These are phyloP conservation scores for Alcis repandata DNA, from an alignment of 2,888 invertebrate species.

Conservation along the genomic window DNA sequence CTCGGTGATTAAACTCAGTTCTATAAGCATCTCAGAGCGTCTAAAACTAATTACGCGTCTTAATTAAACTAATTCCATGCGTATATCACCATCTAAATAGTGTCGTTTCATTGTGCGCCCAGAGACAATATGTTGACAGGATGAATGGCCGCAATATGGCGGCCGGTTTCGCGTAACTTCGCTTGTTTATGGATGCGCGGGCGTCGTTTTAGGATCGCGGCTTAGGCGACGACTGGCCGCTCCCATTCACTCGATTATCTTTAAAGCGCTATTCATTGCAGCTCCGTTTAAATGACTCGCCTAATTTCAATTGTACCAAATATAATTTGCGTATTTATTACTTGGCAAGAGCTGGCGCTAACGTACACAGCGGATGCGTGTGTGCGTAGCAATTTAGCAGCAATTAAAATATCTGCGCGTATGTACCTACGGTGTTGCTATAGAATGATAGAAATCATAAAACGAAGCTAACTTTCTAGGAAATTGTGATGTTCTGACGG, in stretches of 20 bases:
- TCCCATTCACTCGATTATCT: slow-evolving; percentile 81
- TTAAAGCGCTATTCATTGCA: slow-evolving; percentile 74
- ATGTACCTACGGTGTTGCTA: slow-evolving; percentile 59
- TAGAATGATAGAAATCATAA: slow-evolving; percentile 55
- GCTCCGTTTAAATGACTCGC: slow-evolving; percentile 78
- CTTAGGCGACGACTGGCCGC: slow-evolving; percentile 81
- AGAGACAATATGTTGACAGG: slow-evolving; percentile 85
- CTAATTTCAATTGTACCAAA: slow-evolving; percentile 86
- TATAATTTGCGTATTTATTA: slow-evolving; percentile 83
- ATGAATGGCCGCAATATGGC: slow-evolving; percentile 83
- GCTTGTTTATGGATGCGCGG: slow-evolving; percentile 79
- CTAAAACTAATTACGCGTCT: slow-evolving; percentile 79
- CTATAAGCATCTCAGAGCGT: slow-evolving; percentile 62
- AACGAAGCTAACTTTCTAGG: slow-evolving; percentile 48
- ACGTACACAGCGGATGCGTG: slow-evolving; percentile 55
- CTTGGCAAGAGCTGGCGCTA: slow-evolving; percentile 77
- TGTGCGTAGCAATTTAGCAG: slow-evolving; percentile 74
- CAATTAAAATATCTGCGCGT: slow-evolving; percentile 76
- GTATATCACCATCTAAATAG: slow-evolving; percentile 82
- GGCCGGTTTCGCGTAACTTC: slow-evolving; percentile 78
- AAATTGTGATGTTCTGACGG: slow-evolving; percentile 36
- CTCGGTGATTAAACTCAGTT: slow-evolving; percentile 50
- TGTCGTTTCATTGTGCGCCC: slow-evolving; percentile 79
- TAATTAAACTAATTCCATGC: slow-evolving; percentile 80
- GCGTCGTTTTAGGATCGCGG: slow-evolving; percentile 81